Evolutionary conservation across 2,113 vertebrate genomes (phyloP).

Genomic region (Clarias gariepinus): DNA sequence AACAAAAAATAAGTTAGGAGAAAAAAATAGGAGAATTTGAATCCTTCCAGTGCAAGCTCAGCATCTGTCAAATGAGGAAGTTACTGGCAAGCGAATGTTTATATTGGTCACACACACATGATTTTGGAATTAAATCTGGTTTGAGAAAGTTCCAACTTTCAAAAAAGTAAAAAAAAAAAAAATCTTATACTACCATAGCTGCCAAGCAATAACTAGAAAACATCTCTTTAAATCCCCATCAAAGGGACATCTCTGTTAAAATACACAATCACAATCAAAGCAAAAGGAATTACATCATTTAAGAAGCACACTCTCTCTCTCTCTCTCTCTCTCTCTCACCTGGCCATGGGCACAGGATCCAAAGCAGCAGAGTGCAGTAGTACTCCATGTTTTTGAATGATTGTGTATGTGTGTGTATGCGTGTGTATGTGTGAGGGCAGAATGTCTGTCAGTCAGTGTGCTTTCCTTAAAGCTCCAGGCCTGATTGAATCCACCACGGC

Average conservation of each 20-base stretch:
- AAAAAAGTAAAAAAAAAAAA: background rate
- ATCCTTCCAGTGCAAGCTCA: conserved; percentile 13
- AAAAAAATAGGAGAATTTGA: conserved; percentile 14
- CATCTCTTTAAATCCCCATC: conserved; percentile 1
- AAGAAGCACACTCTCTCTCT: background rate
- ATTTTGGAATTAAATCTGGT: conserved; percentile 1
- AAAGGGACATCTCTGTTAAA: conserved; percentile 5
- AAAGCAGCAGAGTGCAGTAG: conserved; percentile 81
- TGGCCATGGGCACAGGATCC: conserved; percentile 79
- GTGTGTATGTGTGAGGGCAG: conserved; percentile 60
- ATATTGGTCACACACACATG: conserved; percentile 29
- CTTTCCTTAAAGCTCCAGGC: conserved; percentile 67
- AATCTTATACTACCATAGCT: background rate
- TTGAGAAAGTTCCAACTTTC: background rate
- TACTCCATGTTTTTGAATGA: conserved; percentile 79
- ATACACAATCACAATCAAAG: conserved; percentile 36
- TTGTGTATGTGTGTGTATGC: conserved; percentile 45
- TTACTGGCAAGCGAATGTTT: conserved; percentile 29
- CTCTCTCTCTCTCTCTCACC: conserved; percentile 73
- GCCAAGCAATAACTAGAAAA: background rate
- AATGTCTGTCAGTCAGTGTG: conserved; percentile 68
- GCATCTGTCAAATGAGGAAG: conserved; percentile 29
- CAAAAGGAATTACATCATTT: conserved; percentile 3
- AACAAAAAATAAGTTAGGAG: conserved; percentile 12
- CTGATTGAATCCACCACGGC: conserved; percentile 72